phyloP scores from a whole-genome alignment of 2,113 vertebrate genomes.

The Petromus typicus region DNA sequence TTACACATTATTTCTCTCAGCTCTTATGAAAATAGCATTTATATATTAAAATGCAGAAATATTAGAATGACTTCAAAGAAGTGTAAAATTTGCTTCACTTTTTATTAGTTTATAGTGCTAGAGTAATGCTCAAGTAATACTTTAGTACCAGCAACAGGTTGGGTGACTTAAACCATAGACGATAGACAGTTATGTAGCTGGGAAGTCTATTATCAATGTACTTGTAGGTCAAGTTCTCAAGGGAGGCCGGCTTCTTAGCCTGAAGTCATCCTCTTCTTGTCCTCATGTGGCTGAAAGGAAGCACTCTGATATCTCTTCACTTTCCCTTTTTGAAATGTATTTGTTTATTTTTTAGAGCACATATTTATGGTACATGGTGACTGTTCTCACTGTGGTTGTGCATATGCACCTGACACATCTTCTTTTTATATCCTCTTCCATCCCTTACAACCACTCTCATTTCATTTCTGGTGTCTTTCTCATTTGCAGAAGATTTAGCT shows the following conservation, averaged over 20 bases:
- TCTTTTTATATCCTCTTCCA: background rate
- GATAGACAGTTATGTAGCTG: background rate
- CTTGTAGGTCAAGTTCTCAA: background rate
- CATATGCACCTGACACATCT: background rate
- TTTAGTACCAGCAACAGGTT: too few relatives aligned
- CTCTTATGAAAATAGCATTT: background rate
- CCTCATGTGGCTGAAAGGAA: background rate
- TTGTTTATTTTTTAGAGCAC: background rate
- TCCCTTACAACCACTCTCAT: background rate
- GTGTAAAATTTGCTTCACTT: background rate
- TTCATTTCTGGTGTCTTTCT: background rate
- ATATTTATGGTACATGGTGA: too few relatives aligned
- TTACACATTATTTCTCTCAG: background rate
- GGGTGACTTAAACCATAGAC: background rate
- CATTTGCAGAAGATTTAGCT: background rate
- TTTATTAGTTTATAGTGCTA: background rate
- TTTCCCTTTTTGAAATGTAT: background rate
- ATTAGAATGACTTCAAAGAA: background rate
- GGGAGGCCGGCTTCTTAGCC: background rate
- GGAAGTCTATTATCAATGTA: background rate
- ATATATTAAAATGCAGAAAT: background rate
- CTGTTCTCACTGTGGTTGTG: background rate
- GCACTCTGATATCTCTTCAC: background rate
- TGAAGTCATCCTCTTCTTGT: rapidly evolving
- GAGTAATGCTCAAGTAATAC: too few relatives aligned